These are phyloP conservation scores for Forficula auricularia DNA, from an alignment of 1,140 invertebrate genomes.

Conservation along the genomic window DNA sequence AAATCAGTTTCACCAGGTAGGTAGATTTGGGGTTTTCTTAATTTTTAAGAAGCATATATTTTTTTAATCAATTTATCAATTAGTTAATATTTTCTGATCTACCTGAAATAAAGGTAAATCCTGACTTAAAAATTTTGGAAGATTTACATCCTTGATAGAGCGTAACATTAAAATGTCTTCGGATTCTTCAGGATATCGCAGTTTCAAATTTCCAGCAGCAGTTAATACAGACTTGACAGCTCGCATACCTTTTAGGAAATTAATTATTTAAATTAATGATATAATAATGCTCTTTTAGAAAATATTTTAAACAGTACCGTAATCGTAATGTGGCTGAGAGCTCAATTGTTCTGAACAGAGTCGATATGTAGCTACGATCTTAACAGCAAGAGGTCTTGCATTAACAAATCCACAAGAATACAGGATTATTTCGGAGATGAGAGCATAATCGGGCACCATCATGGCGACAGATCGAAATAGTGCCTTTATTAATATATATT, in stretches of 20 bases:
- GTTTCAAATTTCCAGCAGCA: constrained; percentile 75
- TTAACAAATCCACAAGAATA: constrained; percentile 87
- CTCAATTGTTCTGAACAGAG: constrained; percentile 89
- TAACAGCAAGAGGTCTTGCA: constrained; percentile 72
- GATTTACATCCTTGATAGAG: constrained; percentile 85
- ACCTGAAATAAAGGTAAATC: constrained; percentile 74
- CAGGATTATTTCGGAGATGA: constrained; percentile 85
- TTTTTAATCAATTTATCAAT: too few relatives aligned
- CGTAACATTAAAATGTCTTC: constrained; percentile 67
- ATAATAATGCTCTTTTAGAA: not conserved
- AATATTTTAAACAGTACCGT: constrained; percentile 36
- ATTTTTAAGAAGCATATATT: too few relatives aligned
- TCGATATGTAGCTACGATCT: constrained; percentile 86
- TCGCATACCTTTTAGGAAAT: constrained; percentile 42
- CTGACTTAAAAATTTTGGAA: constrained; percentile 76
- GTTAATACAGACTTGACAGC: constrained; percentile 77
- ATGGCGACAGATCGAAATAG: constrained; percentile 90
- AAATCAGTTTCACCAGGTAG: not conserved
- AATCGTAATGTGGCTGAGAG: constrained; percentile 91
- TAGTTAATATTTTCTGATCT: constrained; percentile 5
- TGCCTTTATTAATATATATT: constrained; percentile 32
- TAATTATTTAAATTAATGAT: constrained; percentile 5
- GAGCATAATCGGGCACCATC: constrained; percentile 93
- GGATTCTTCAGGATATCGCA: constrained; percentile 69
- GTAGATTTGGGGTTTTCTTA: constrained; percentile 9